These are phyloP conservation scores for Odontocerum albicorne DNA, from an alignment of 2,888 invertebrate species.

Conservation along the genomic window DNA sequence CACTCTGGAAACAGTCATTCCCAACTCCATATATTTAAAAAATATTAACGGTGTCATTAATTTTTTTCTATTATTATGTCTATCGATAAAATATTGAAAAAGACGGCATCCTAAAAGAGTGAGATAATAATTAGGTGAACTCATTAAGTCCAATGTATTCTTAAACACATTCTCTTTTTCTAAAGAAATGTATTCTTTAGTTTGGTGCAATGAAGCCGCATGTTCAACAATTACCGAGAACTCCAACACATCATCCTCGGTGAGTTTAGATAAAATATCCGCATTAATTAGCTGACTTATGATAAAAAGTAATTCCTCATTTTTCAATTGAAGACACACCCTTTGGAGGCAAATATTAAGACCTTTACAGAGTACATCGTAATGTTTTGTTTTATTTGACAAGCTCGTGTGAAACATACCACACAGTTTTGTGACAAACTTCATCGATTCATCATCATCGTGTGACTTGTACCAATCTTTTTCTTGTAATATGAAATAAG, in stretches of 20 bases:
- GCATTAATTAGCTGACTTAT: conserved; percentile 56
- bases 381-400: conserved; percentile 39
- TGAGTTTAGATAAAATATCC: conserved; percentile 48
- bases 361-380: conserved; percentile 50
- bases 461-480: conserved; percentile 49
- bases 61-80: conserved; percentile 51
- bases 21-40: conserved; percentile 47
- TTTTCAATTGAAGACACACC: conserved; percentile 53
- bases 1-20: conserved; percentile 47
- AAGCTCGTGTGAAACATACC: conserved; percentile 53
- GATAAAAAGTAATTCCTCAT: conserved; percentile 51
- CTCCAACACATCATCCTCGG: conserved; percentile 51
- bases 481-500: conserved; percentile 44
- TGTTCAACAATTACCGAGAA: conserved; percentile 54
- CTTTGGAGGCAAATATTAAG: conserved; percentile 59
- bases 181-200: conserved; percentile 47
- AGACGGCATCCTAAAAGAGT: conserved; percentile 59
- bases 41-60: conserved; percentile 58
- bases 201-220: conserved; percentile 52
- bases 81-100: conserved; percentile 58
- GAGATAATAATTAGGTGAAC: conserved; percentile 49
- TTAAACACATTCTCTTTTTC: conserved; percentile 54
- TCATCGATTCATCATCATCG: conserved; percentile 47
- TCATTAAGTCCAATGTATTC: conserved; percentile 52
- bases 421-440: conserved; percentile 50